phyloP scores from a whole-genome alignment of 1,140 invertebrate species.

The Trichonephila inaurata region DNA sequence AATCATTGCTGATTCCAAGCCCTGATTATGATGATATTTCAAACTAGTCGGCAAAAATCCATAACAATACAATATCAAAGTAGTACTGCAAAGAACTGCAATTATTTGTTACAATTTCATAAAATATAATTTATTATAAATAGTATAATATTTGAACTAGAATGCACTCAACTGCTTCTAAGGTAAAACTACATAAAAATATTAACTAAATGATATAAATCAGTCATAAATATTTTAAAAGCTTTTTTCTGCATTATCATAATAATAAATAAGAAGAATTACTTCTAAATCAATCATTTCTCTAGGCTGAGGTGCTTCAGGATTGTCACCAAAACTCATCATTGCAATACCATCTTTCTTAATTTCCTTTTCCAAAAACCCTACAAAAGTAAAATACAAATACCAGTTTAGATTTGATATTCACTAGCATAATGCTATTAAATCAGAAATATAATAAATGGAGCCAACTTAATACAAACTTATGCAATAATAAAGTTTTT shows the following conservation, averaged over 20 bases:
- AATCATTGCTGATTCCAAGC: too few relatives aligned
- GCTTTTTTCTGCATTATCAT: neutral
- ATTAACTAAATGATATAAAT: too few relatives aligned
- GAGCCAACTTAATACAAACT: neutral
- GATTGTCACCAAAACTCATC: constrained; percentile 93
- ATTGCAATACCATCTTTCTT: constrained; percentile 97
- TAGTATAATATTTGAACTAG: too few relatives aligned
- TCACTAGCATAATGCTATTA: neutral
- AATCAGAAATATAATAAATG: neutral
- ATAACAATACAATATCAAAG: too few relatives aligned
- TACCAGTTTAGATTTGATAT: neutral
- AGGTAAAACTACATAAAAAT: too few relatives aligned
- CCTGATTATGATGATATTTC: too few relatives aligned
- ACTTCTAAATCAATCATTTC: constrained; percentile 98
- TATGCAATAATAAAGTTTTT: neutral
- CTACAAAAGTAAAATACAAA: constrained; percentile 78
- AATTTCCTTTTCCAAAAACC: constrained; percentile 96
- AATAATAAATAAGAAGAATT: constrained; percentile 74
- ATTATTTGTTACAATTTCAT: too few relatives aligned
- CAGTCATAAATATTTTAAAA: neutral
- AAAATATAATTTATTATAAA: too few relatives aligned
- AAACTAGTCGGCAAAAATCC: too few relatives aligned
- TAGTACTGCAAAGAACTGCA: too few relatives aligned
- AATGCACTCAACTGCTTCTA: too few relatives aligned
- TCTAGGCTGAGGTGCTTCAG: constrained; percentile 96